Evolutionary conservation across 2,888 invertebrate species (phyloP).

Genomic region (Leptothorax acervorum): DNA sequence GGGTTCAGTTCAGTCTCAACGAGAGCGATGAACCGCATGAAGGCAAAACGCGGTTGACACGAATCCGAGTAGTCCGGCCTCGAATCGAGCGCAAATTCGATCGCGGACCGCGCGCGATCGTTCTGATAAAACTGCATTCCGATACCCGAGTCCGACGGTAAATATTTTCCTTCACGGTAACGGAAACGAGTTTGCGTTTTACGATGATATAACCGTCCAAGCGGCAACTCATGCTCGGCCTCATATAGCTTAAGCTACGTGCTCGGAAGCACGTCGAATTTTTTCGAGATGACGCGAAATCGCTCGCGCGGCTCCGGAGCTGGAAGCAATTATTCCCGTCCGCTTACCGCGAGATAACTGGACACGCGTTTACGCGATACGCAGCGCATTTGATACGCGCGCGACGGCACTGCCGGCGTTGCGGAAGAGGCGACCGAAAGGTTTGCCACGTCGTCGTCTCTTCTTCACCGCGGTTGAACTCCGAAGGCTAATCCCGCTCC

Average conservation of each 20-base stretch:
- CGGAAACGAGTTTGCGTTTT: slow-evolving; percentile 22
- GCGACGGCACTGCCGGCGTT: background rate
- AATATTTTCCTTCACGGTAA: slow-evolving; percentile 27
- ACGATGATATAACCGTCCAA: slow-evolving; percentile 17
- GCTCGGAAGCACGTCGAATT: background rate
- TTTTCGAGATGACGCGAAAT: slow-evolving; percentile 25
- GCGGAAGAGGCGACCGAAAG: slow-evolving; percentile 7
- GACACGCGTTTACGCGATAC: slow-evolving; percentile 20
- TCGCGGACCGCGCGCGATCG: background rate
- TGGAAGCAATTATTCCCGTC: slow-evolving; percentile 27
- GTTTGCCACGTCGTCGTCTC: slow-evolving; percentile 3
- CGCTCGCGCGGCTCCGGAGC: background rate
- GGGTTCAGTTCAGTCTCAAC: background rate
- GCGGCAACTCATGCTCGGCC: background rate
- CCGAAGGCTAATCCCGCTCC: background rate
- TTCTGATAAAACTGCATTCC: slow-evolving; percentile 38
- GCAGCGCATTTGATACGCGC: slow-evolving; percentile 7
- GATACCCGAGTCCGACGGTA: slow-evolving; percentile 11
- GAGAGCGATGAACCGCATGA: background rate
- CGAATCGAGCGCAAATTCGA: slow-evolving; percentile 27
- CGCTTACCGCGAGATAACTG: slow-evolving; percentile 44
- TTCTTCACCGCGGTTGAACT: background rate
- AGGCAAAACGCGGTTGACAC: background rate
- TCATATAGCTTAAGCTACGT: background rate
- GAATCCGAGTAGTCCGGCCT: background rate